These are phyloP conservation scores for Sesamia inferens DNA, from an alignment of 2,888 invertebrate genomes.

Conservation along the genomic window DNA sequence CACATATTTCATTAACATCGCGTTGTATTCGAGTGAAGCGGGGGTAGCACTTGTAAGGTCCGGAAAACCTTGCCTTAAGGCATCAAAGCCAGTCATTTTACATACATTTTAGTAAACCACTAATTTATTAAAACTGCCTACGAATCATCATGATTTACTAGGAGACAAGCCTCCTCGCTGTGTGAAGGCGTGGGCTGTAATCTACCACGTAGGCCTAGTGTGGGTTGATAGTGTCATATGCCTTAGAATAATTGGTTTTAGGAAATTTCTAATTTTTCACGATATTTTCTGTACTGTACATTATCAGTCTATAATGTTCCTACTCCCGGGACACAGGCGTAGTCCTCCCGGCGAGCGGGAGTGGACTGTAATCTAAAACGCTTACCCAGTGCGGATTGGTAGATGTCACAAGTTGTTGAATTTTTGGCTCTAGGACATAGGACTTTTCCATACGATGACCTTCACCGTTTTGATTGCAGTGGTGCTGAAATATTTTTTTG, in stretches of 20 bases:
- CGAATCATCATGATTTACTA: not conserved
- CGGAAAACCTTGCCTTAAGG: not conserved
- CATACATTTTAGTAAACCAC: not conserved
- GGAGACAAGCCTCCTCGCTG: no score
- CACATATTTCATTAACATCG: not conserved
- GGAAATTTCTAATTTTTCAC: not conserved
- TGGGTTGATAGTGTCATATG: not conserved
- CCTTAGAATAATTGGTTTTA: not conserved
- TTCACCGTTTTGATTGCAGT: not conserved
- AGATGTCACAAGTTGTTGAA: no score
- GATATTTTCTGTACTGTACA: not conserved
- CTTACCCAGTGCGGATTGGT: no score
- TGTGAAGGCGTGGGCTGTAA: not conserved
- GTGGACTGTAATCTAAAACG: no score
- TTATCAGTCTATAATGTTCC: no score
- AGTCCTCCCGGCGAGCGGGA: no score
- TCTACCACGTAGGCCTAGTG: not conserved
- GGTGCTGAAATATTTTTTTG: no score
- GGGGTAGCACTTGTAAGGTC: not conserved
- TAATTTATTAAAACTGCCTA: not conserved
- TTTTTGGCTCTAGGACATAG: no score
- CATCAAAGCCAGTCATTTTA: not conserved
- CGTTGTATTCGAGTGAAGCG: not conserved
- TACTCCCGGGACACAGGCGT: no score
- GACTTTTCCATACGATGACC: no score